Percentiles rank a stretch among this genome's conserved stretches.
phyloP scores from a whole-genome alignment of 2,113 vertebrate species.

The Calyptomena viridis region DNA sequence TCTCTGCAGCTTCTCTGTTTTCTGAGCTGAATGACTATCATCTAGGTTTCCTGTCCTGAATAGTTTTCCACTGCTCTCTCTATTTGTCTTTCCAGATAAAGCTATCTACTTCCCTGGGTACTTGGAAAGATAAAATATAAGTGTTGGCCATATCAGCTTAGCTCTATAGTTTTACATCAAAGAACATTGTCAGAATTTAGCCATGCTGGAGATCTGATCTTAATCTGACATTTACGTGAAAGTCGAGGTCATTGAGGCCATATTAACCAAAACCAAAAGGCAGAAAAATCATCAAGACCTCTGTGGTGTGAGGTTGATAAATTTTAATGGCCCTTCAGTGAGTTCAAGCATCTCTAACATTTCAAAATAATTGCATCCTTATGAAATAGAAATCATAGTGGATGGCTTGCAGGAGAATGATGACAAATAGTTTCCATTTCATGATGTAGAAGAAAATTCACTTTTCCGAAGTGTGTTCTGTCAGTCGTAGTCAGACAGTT shows the following conservation, averaged over 20 bases:
- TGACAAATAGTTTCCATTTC: background rate
- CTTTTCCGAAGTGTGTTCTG: background rate
- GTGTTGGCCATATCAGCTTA: background rate
- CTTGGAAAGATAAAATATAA: background rate
- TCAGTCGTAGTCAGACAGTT: background rate
- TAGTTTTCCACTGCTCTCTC: accelerated
- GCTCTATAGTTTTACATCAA: background rate
- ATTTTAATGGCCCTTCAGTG: background rate
- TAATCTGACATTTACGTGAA: background rate
- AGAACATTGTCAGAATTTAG: background rate
- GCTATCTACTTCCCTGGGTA: background rate
- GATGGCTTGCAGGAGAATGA: background rate
- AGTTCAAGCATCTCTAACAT: background rate
- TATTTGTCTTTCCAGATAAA: background rate
- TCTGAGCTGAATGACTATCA: background rate
- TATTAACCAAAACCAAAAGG: background rate
- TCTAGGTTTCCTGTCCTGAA: background rate
- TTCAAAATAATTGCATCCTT: background rate
- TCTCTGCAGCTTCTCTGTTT: background rate
- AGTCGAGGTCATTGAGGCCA: background rate
- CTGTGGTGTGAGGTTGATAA: background rate
- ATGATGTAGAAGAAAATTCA: background rate
- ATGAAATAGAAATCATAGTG: background rate
- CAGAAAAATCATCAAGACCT: background rate
- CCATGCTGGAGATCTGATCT: background rate